Evolutionary conservation across 2,888 invertebrate genomes (phyloP), one percentile per base, ranked within the genome.

Genomic region (Brachyopa scutellaris): DNA sequence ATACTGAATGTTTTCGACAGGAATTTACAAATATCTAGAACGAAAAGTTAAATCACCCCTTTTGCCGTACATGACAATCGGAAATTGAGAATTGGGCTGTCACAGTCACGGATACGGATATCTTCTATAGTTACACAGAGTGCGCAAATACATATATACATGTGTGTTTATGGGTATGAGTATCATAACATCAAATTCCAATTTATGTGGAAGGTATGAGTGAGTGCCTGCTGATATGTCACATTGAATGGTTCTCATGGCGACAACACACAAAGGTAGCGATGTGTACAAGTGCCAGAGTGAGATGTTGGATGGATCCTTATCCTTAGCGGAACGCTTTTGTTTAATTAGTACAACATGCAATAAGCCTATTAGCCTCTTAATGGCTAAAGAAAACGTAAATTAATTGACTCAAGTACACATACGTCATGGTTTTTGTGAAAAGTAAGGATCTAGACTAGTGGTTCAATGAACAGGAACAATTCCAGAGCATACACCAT

Each of bases 31-130:
- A 53, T 70, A 82, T 64, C 57, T 29, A 42, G 51, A 45, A 21
- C 13, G 38, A n/a, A 47, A 66, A 66, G 73, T 45, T 72, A 79
- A 73, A 73, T 79, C 78, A 66, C 73, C 73, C 73, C 78, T 33
- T 66, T 74, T 66, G 42, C 19, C 57, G 55, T 45, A 59, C 69
- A 74, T 77, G 82, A 77, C 77, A 77, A 72, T 77, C 70, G 77
- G 82, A 82, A 82, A 82, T 82, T 77, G 77, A 82, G 72, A 82
- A 82, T 82, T 82, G 77, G 77, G 70, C 72, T 82, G 77, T 82
- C 77, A n/a, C n/a, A n/a, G n/a, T n/a, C n/a, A n/a, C n/a, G 3
- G 26, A 5, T 6, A 76, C 59, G 77, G 82, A 72, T 82, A 82
- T 77, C 82, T 45, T 40, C 36, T 40, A 36, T 33, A 69, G 61